Percentiles rank a stretch among this genome's conserved stretches.
Conservation (phyloP, 2,113 vertebrate species). For the Ceuthmochares aereus region DNA sequence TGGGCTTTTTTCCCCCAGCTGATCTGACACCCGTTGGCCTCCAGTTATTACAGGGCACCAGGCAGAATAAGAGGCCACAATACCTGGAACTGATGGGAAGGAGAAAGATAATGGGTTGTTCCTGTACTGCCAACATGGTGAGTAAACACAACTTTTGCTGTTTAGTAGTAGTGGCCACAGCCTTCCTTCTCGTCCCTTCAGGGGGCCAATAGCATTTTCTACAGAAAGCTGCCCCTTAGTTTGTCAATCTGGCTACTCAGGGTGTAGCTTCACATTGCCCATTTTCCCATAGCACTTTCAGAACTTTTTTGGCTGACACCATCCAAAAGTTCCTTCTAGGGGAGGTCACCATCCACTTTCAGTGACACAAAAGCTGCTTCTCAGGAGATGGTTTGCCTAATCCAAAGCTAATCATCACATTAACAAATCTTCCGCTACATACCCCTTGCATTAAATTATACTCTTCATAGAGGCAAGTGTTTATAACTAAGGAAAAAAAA, state of each 20-base stretch:
- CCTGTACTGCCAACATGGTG: rapidly evolving
- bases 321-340: neutral
- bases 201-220: neutral
- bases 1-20: neutral
- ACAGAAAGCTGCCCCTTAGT: rapidly evolving
- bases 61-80: neutral
- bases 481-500: neutral
- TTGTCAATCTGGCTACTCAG: neutral
- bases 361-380: neutral
- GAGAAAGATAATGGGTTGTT: neutral
- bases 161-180: neutral
- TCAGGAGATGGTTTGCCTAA: neutral
- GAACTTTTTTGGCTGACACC: neutral
- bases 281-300: neutral
- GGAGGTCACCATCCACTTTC: neutral
- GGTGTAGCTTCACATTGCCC: neutral
- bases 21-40: rapidly evolving
- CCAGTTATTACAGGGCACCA: rapidly evolving
- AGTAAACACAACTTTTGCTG: rapidly evolving
- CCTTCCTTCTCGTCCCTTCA: neutral
- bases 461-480: neutral
- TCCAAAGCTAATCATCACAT: rapidly evolving
- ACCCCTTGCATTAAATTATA: neutral
- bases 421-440: neutral
- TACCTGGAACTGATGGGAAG: neutral